phyloP scores from a whole-genome alignment of 2,113 vertebrate genomes.

The Mormoops blainvillei region DNA sequence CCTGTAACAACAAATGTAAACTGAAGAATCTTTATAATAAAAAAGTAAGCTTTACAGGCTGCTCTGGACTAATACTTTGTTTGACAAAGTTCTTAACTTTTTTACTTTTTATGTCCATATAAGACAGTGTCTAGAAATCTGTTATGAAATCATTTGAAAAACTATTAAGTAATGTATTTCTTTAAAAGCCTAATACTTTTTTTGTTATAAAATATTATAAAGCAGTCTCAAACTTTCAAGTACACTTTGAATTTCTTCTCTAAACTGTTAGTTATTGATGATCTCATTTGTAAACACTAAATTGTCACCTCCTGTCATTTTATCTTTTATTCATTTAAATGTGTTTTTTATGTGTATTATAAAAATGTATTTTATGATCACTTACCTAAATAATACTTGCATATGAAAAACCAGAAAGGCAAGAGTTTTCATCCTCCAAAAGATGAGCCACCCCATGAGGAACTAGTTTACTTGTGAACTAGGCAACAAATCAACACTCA shows the following conservation, averaged over 20 bases:
- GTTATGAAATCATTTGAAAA: constrained; percentile 49
- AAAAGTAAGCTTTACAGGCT: constrained; percentile 70
- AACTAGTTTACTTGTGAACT: neutral
- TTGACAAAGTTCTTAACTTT: constrained; percentile 38
- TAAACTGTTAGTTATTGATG: constrained; percentile 49
- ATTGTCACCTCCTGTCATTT: constrained; percentile 54
- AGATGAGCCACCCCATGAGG: neutral
- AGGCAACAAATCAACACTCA: neutral
- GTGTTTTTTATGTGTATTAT: constrained; percentile 61
- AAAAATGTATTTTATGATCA: constrained; percentile 76
- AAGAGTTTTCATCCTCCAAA: neutral
- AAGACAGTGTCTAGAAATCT: neutral
- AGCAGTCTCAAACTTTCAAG: constrained; percentile 15
- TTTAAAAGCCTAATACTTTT: constrained; percentile 34
- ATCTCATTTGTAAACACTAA: constrained; percentile 78
- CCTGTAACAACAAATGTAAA: constrained; percentile 58
- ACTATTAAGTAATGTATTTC: constrained; percentile 29
- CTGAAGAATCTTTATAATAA: constrained; percentile 31
- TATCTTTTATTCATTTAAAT: constrained; percentile 62
- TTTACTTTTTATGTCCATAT: neutral
- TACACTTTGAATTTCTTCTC: constrained; percentile 19
- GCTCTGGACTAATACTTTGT: constrained; percentile 64
- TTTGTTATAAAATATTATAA: constrained; percentile 40
- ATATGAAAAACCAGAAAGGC: too few relatives aligned
- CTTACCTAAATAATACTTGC: constrained; percentile 71